These are phyloP conservation scores for Prunella fulvescens DNA, from an alignment of 2,113 vertebrate genomes.

Conservation along the genomic window DNA sequence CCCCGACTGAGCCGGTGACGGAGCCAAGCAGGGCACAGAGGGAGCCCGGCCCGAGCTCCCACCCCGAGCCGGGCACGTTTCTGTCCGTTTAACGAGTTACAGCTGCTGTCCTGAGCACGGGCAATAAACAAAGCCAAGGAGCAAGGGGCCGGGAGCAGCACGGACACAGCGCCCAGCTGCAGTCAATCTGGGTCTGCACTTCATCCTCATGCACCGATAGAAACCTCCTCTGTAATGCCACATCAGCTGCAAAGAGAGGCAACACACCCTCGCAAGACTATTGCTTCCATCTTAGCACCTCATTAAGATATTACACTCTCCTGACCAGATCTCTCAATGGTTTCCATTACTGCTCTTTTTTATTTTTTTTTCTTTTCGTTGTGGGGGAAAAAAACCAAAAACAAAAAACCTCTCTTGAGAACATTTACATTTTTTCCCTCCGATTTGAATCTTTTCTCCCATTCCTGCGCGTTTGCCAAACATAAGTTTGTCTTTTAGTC, in stretches of 20 bases:
- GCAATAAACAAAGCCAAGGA: not conserved
- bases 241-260: not conserved
- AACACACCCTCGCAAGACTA: not conserved
- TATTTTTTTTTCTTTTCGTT: not conserved
- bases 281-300: not conserved
- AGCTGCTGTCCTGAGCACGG: not conserved
- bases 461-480: not conserved
- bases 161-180: not conserved
- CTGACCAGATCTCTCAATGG: not conserved
- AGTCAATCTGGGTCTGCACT: not conserved
- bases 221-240: not conserved
- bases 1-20: not conserved
- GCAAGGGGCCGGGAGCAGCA: not conserved
- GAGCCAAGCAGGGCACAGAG: not conserved
- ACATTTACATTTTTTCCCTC: not conserved
- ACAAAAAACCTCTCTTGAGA: not conserved
- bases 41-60: not conserved
- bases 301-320: not conserved
- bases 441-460: not conserved
- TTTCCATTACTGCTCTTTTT: not conserved
- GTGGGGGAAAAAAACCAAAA: not conserved
- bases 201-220: not conserved
- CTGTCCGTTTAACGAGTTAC: not conserved
- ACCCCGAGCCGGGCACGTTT: no score
- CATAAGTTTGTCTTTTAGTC: not conserved